Evolutionary conservation across 2,113 vertebrate genomes (phyloP).

Genomic region (Prietella phreatophila): DNA sequence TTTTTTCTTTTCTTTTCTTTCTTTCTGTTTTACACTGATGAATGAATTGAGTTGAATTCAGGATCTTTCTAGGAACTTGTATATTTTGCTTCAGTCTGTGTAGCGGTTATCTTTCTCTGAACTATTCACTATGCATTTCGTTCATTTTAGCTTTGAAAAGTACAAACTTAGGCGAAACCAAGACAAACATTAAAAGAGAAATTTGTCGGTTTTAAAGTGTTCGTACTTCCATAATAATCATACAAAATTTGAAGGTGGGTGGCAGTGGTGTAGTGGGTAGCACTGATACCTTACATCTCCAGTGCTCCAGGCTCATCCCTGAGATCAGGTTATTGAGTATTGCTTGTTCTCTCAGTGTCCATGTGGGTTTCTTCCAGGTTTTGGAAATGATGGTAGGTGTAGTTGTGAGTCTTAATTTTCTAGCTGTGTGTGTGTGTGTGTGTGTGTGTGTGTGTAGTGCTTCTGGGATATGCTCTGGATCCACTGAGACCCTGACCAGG

Average conservation of each 20-base stretch:
- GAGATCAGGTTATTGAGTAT: not conserved
- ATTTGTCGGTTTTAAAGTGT: not conserved
- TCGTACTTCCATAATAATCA: not conserved
- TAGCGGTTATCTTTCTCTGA: not conserved
- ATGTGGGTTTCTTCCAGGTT: not conserved
- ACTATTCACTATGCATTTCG: not conserved
- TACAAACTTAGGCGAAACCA: not conserved
- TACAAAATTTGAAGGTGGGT: not conserved
- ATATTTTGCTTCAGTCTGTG: not conserved
- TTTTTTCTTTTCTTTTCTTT: too few species aligned
- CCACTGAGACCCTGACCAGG: not conserved
- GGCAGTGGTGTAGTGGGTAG: not conserved
- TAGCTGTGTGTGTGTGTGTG: not conserved
- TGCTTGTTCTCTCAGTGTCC: not conserved
- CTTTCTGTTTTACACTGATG: not conserved
- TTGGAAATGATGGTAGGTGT: not conserved
- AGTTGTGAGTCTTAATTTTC: not conserved
- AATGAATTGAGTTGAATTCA: not conserved
- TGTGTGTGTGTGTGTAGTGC: not conserved
- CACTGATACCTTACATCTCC: not conserved
- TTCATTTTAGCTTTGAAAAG: not conserved
- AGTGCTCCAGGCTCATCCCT: not conserved
- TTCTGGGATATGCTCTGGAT: not conserved
- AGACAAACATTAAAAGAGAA: not conserved
- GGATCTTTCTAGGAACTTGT: not conserved